These are phyloP conservation scores for Chelonus formosanus DNA, from an alignment of 2,888 invertebrate genomes.

Conservation along the genomic window DNA sequence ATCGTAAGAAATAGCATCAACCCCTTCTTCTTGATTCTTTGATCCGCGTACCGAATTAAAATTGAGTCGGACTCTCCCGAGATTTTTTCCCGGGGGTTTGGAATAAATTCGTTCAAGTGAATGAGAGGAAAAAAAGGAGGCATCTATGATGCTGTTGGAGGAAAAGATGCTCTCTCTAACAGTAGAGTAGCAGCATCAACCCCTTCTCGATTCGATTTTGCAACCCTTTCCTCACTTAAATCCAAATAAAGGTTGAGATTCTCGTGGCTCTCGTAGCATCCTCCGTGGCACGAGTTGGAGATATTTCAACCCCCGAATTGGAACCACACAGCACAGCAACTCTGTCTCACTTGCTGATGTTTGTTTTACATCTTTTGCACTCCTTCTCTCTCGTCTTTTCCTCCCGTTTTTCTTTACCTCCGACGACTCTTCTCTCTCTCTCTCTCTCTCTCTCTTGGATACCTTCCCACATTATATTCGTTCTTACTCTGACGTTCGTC, in stretches of 20 bases:
- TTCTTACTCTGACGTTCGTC: conserved; percentile 22
- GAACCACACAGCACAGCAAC: conserved; percentile 36
- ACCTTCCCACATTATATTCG: conserved; percentile 26
- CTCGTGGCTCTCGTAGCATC: conserved; percentile 41
- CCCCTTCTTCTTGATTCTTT: conserved; percentile 30
- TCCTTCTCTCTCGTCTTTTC: conserved; percentile 37
- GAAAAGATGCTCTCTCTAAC: not conserved
- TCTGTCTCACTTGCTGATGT: conserved; percentile 42
- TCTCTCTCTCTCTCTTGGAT: conserved; percentile 13
- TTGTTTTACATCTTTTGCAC: conserved; percentile 43
- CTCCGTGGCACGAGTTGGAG: conserved; percentile 23
- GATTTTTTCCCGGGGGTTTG: conserved; percentile 16
- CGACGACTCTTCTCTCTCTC: conserved; percentile 4
- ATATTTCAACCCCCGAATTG: conserved; percentile 44
- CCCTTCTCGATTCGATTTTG: conserved; percentile 16
- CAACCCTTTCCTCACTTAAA: conserved; percentile 62
- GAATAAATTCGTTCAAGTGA: conserved; percentile 22
- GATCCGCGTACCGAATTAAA: conserved; percentile 29
- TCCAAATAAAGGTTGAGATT: conserved; percentile 61
- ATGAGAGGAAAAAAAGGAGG: conserved; percentile 7
- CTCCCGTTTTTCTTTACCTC: conserved; percentile 43
- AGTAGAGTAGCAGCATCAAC: not conserved
- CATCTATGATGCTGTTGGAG: not conserved
- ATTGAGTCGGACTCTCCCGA: conserved; percentile 21
- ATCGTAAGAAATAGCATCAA: conserved; percentile 29